Evolutionary conservation across 2,888 invertebrate species (phyloP).

Genomic region (Rhaphigaster nebulosa): DNA sequence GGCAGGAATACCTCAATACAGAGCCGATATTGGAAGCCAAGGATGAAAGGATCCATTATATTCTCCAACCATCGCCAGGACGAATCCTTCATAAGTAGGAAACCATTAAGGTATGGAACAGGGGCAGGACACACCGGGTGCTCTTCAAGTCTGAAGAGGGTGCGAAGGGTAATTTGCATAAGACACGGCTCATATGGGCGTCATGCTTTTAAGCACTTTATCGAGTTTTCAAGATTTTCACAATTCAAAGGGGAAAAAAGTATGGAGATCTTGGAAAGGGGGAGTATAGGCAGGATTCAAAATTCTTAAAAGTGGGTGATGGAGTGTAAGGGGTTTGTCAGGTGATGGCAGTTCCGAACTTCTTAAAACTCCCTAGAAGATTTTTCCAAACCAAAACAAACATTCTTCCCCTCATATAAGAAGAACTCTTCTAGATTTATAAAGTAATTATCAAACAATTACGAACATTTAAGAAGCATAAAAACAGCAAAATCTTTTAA

Average conservation of each 20-base stretch:
- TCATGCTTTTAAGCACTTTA: background rate
- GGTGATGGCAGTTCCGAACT: background rate
- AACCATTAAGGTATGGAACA: background rate
- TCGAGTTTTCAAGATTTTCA: background rate
- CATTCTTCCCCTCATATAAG: background rate
- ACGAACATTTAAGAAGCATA: background rate
- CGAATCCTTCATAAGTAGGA: background rate
- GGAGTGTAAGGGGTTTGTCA: background rate
- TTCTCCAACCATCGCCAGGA: background rate
- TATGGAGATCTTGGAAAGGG: background rate
- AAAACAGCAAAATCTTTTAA: too few relatives aligned
- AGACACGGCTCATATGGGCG: background rate
- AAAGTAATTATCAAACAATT: background rate
- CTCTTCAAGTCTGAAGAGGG: background rate
- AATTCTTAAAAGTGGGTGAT: background rate
- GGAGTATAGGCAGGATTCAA: background rate
- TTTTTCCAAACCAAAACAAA: background rate
- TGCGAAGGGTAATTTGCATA: background rate
- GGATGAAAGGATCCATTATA: constrained; percentile 24
- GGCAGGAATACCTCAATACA: background rate
- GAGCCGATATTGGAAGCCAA: background rate
- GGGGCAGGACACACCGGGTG: background rate
- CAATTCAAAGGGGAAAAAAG: background rate
- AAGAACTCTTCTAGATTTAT: background rate
- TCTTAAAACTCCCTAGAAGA: background rate